Evolutionary conservation across 1,140 invertebrate genomes (phyloP).

Genomic region (Proctacanthus coquilletti): DNA sequence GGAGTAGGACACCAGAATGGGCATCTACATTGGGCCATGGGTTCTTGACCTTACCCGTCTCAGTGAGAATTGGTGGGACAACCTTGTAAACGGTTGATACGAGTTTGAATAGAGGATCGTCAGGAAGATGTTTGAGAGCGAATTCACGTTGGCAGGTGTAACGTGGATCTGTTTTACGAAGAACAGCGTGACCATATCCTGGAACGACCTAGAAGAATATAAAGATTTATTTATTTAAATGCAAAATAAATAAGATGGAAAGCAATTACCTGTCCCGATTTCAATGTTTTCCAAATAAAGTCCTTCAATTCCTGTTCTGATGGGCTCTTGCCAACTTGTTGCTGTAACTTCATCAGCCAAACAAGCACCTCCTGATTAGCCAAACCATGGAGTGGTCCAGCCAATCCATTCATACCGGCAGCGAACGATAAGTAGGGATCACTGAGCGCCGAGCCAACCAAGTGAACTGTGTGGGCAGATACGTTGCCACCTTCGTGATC

Average conservation of each 20-base stretch:
- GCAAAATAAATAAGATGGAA: neutral
- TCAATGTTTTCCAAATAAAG: conserved; percentile 89
- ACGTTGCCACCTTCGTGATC: conserved; percentile 96
- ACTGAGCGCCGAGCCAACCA: conserved; percentile 87
- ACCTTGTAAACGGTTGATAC: conserved; percentile 89
- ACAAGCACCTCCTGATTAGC: conserved; percentile 89
- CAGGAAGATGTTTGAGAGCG: conserved; percentile 82
- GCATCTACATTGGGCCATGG: conserved; percentile 99
- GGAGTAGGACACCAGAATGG: conserved; percentile 84
- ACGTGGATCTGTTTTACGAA: conserved; percentile 91
- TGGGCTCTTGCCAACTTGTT: conserved; percentile 63
- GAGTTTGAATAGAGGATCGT: conserved; percentile 82
- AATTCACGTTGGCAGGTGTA: conserved; percentile 87
- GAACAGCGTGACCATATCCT: conserved; percentile 92
- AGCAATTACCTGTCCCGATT: conserved; percentile 48
- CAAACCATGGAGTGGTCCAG: conserved; percentile 88
- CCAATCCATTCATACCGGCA: conserved; percentile 86
- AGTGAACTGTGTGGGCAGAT: conserved; percentile 83
- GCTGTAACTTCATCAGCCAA: conserved; percentile 67
- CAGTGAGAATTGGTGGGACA: conserved; percentile 81
- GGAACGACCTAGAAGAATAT: conserved; percentile 63
- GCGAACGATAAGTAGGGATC: conserved; percentile 91
- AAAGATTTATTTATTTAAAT: neutral
- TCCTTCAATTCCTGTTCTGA: conserved; percentile 80
- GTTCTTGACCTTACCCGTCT: conserved; percentile 95